Conservation (phyloP, 2,797 vertebrate species). For the Hirundo rustica region DNA sequence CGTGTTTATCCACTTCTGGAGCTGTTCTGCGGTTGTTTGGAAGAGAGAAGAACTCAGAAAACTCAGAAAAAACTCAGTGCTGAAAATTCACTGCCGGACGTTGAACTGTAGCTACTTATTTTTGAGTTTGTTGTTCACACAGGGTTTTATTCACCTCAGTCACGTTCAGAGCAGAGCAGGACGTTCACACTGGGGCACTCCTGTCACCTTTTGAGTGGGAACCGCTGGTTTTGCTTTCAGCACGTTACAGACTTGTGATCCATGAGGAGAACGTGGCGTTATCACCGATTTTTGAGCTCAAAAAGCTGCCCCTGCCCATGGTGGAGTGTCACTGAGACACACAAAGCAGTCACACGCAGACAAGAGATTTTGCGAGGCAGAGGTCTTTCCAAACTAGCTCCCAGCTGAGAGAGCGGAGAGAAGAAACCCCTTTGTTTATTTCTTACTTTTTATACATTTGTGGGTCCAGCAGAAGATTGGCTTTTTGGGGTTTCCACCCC, state of each 20-base stretch:
- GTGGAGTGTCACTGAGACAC: too few species aligned
- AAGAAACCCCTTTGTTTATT: too few species aligned
- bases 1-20: not conserved
- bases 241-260: not conserved
- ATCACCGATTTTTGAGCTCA: not conserved
- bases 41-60: not conserved
- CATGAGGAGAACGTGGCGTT: not conserved
- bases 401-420: too few species aligned
- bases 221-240: not conserved
- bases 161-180: not conserved
- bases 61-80: too few species aligned
- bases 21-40: not conserved
- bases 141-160: not conserved
- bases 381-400: too few species aligned
- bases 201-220: not conserved
- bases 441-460: too few species aligned
- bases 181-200: not conserved
- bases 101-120: not conserved
- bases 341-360: too few species aligned
- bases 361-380: too few species aligned
- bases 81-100: accelerated
- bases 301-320: not conserved
- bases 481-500: too few species aligned
- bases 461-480: too few species aligned
- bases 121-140: not conserved